Evolutionary conservation across 92 coral and sea anemone genomes (phyloP), one percentile per base, ranked within the genome.

Genomic region (Phymanthus crucifer): DNA sequence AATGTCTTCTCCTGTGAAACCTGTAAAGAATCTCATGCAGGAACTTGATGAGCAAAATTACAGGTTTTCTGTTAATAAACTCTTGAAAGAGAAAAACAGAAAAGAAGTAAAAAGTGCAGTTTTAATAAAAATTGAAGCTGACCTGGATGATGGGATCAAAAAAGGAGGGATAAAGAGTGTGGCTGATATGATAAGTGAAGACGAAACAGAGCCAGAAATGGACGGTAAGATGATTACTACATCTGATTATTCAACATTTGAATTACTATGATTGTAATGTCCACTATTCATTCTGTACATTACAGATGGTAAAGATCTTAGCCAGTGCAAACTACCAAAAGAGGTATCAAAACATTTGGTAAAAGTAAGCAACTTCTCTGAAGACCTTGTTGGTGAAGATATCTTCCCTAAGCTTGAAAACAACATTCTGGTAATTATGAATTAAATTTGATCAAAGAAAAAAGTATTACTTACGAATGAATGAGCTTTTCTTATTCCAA

Each of bases 241-340:
- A 10, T 32, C 26, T 21, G 26, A 13, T 23, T 21, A 17, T 21
- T 36, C 40, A 66, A 71, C 16, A 72, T 71, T 21, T 7, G 10
- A 13, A 37, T 35, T 3, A 37, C 34, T 72, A 4, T 45, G 31
- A 48, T 66, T 17, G 75, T 47, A 72, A 56, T 56, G 68, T 74
- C 58, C 3, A 9, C 5, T 38, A 38, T 77, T 36, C 40, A 4
- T 56, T 64, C 34, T 11, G 68, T 73, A 57, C 34, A 34, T 29
- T 19, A 34, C 81, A 91, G 98, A 95, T 87, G 98, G 97, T 3
- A 89, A 87, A 38, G 94, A 95, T 74, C 79, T 89, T 18, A 87
- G 87, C 1, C 82, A 88, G 75, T 91, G 97, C 78, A 82, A 85
- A 33, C 81, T 90, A 37, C 97, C 94, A 6, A 80, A 85, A 32